phyloP scores from a whole-genome alignment of 2,888 invertebrate genomes.

The Ochropleura plecta region DNA sequence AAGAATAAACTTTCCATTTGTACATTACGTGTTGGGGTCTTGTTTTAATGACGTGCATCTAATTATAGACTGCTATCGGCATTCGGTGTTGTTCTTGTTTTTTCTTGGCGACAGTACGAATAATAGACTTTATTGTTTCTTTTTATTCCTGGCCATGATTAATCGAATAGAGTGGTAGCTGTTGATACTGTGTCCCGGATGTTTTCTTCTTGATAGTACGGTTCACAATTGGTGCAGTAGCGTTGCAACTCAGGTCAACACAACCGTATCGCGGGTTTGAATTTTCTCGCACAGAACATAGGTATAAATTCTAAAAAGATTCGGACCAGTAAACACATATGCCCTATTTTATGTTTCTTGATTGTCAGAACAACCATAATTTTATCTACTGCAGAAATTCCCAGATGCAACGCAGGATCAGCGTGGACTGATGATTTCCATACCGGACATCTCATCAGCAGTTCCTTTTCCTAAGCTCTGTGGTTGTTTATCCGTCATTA shows the following conservation, averaged over 20 bases:
- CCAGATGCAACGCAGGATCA: not conserved
- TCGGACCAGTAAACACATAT: too few relatives aligned
- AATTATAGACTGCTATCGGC: slow-evolving; percentile 53
- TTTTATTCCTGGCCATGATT: slow-evolving; percentile 3
- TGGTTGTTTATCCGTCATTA: too few relatives aligned
- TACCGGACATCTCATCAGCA: not conserved
- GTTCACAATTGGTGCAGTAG: not conserved
- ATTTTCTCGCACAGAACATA: not conserved
- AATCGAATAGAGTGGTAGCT: not conserved
- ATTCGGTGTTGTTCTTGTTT: slow-evolving; percentile 43
- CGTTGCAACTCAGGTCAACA: too few relatives aligned
- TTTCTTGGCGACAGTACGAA: slow-evolving; percentile 21
- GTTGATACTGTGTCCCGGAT: slow-evolving; percentile 11
- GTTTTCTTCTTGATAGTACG: slow-evolving; percentile 5
- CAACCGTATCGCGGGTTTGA: too few relatives aligned
- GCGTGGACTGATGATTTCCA: not conserved
- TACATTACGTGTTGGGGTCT: slow-evolving; percentile 33
- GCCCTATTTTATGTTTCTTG: not conserved
- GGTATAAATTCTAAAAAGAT: not conserved
- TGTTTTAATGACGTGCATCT: slow-evolving; percentile 56
- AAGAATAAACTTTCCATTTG: slow-evolving; percentile 76
- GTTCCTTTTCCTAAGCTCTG: not conserved
- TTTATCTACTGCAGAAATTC: not conserved
- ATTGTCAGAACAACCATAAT: not conserved
- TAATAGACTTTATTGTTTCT: not conserved